These are phyloP conservation scores for Sepiola atlantica DNA, from an alignment of 2,888 invertebrate species.

Conservation along the genomic window DNA sequence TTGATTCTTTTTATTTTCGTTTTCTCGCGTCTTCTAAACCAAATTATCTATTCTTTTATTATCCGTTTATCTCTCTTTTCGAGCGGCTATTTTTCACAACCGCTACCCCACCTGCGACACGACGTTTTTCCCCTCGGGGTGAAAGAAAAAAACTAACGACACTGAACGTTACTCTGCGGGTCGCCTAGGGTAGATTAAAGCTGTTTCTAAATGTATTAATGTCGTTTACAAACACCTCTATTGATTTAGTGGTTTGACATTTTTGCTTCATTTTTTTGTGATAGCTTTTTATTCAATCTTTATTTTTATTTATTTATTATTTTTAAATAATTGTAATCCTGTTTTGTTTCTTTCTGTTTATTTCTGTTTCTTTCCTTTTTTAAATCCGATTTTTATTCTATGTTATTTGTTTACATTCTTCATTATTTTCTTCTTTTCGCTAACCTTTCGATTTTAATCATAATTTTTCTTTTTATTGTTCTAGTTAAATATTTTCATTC, in stretches of 20 bases:
- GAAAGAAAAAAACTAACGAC: neutral
- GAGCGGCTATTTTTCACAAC: neutral
- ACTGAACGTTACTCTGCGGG: neutral
- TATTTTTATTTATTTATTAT: neutral
- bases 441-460: too few species aligned
- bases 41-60: neutral
- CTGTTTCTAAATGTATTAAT: constrained; percentile 19
- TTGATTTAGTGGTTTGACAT: neutral
- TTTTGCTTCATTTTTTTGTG: neutral
- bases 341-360: neutral
- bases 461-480: neutral
- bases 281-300: neutral
- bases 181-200: neutral
- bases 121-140: neutral
- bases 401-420: neutral
- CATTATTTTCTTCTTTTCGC: neutral
- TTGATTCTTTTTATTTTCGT: neutral
- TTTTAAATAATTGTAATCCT: too few species aligned
- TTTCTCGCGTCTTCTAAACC: neutral
- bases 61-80: neutral
- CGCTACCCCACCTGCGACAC: neutral
- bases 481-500: neutral
- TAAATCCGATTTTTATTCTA: too few species aligned
- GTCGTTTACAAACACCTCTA: neutral
- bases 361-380: neutral